These are phyloP conservation scores for Drosophila persimilis DNA, from an alignment of 1,140 invertebrate genomes.

Conservation along the genomic window DNA sequence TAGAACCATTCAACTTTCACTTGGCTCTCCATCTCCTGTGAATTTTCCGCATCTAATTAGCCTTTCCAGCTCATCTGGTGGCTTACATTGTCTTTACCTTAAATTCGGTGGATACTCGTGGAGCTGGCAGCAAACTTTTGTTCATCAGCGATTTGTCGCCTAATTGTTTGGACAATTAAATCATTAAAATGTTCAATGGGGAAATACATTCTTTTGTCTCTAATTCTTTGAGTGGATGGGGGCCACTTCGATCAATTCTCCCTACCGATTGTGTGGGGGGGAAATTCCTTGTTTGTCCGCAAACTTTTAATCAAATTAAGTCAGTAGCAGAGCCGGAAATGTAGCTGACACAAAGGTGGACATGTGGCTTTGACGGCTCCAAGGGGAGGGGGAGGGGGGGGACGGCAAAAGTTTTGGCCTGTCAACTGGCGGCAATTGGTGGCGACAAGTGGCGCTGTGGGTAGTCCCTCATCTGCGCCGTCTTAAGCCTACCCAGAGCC, in stretches of 20 bases:
- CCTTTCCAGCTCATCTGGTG: constrained; percentile 33
- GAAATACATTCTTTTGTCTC: constrained; percentile 40
- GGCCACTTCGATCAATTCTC: constrained; percentile 54
- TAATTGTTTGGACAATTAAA: constrained; percentile 74
- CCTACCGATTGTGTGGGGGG: neutral
- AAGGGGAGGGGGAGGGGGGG: neutral
- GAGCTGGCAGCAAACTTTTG: constrained; percentile 33
- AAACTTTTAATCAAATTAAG: constrained; percentile 81
- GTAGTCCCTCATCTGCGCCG: constrained; percentile 42
- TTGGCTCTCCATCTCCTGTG: neutral
- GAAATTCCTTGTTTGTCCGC: constrained; percentile 45
- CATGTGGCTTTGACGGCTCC: constrained; percentile 42
- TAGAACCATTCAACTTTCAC: constrained; percentile 17
- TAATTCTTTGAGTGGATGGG: constrained; percentile 13
- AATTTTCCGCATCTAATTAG: constrained; percentile 20
- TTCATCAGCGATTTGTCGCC: constrained; percentile 52
- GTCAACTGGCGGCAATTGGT: constrained; percentile 63
- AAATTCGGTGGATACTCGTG: constrained; percentile 1
- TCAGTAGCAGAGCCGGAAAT: constrained; percentile 67
- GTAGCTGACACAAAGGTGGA: constrained; percentile 69
- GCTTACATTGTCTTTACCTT: constrained; percentile 42
- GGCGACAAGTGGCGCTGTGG: constrained; percentile 69
- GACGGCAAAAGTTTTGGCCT: constrained; percentile 54
- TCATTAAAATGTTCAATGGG: constrained; percentile 62
- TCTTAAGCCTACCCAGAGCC: neutral